phyloP scores from a whole-genome alignment of 2,113 vertebrate species.

The Rhabdomys dilectus region DNA sequence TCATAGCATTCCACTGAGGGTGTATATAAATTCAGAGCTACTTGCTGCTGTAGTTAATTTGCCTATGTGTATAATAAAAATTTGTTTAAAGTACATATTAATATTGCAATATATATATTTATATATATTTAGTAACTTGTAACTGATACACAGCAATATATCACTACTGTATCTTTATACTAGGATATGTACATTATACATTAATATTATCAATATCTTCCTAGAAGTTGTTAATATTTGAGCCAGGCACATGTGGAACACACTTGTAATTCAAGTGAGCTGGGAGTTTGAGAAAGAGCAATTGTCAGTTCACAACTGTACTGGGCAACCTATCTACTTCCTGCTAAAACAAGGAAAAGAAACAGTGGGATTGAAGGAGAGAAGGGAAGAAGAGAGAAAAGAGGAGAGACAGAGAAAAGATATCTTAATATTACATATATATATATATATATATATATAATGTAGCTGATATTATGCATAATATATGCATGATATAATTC shows the following conservation, averaged over 20 bases:
- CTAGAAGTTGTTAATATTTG: constrained; percentile 27
- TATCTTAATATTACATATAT: background rate
- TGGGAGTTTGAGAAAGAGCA: background rate
- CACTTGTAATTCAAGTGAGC: background rate
- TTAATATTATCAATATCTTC: background rate
- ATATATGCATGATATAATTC: background rate
- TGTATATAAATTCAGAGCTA: background rate
- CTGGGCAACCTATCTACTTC: too few relatives aligned
- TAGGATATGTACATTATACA: background rate
- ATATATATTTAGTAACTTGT: background rate
- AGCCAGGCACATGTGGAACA: background rate
- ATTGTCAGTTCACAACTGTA: background rate
- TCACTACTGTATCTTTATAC: background rate
- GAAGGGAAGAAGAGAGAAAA: too few relatives aligned
- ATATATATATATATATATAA: too few relatives aligned
- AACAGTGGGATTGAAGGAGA: background rate
- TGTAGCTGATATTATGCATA: too few relatives aligned
- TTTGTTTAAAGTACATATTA: background rate
- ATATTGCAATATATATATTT: background rate
- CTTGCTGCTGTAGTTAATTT: constrained; percentile 27
- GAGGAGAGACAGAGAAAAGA: background rate
- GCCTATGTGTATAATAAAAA: background rate
- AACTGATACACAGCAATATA: background rate
- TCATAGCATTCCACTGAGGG: constrained; percentile 27
- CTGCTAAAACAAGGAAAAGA: background rate